A percentile compares a stretch with the other conserved stretches of the same genome.
Conservation (phyloP, 1,140 invertebrate species). For the Drosophila oshimai region DNA sequence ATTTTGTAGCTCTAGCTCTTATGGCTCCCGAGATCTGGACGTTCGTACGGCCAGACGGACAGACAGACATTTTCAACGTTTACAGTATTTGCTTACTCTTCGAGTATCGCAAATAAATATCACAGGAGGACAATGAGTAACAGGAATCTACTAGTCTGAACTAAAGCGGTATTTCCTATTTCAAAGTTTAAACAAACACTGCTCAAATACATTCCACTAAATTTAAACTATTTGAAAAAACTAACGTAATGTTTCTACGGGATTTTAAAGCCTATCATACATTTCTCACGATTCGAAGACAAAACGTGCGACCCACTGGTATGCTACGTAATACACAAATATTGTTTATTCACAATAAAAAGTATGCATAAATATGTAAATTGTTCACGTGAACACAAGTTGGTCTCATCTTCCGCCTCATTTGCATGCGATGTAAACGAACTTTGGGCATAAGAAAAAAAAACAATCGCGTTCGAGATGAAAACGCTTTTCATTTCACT, state of each 20-base stretch:
- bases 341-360: constrained; percentile 31
- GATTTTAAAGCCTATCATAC: background rate
- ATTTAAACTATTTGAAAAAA: background rate
- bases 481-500: constrained; percentile 21
- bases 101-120: too few relatives aligned
- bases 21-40: too few relatives aligned
- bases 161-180: too few relatives aligned
- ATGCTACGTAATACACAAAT: constrained; percentile 44
- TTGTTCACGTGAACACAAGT: constrained; percentile 46
- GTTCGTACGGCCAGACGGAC: too few relatives aligned
- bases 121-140: too few relatives aligned
- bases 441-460: constrained; percentile 19
- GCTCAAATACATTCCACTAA: background rate
- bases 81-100: too few relatives aligned
- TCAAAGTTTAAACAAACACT: too few relatives aligned
- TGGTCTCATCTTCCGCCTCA: constrained; percentile 8
- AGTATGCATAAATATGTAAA: constrained; percentile 37
- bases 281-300: constrained; percentile 18
- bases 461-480: background rate
- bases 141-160: too few relatives aligned
- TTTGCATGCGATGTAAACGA: constrained; percentile 65
- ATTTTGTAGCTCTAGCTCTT: too few relatives aligned
- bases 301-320: constrained; percentile 41
- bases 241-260: background rate
- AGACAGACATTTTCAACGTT: too few relatives aligned